Evolutionary conservation across 2,888 invertebrate genomes (phyloP).

Genomic region (Erebia aethiops): DNA sequence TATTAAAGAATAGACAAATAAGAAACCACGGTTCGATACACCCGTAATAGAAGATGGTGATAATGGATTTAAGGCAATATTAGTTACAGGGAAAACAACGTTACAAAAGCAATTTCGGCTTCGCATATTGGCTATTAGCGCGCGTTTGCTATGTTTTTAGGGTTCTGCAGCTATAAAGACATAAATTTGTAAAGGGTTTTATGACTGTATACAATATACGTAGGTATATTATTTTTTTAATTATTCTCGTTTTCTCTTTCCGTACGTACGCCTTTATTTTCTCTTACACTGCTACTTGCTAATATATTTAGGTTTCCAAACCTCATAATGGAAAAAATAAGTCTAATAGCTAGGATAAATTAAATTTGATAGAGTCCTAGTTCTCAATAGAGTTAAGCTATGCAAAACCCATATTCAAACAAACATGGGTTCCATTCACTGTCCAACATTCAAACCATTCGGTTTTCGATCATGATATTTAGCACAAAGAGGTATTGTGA

Average conservation of each 20-base stretch:
- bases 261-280: neutral
- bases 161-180: constrained; percentile 34
- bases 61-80: constrained; percentile 74
- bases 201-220: too few relatives aligned
- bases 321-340: too few relatives aligned
- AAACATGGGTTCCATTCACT: too few relatives aligned
- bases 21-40: constrained; percentile 37
- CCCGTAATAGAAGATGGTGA: constrained; percentile 53
- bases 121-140: constrained; percentile 81
- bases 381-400: too few relatives aligned
- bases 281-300: too few relatives aligned
- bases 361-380: too few relatives aligned
- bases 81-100: constrained; percentile 75
- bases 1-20: constrained; percentile 26
- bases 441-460: too few relatives aligned
- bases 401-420: too few relatives aligned
- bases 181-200: constrained; percentile 30
- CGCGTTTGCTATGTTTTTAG: constrained; percentile 46
- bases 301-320: too few relatives aligned
- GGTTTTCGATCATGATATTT: too few relatives aligned
- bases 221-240: constrained; percentile 12
- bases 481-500: too few relatives aligned
- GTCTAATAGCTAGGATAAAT: too few relatives aligned
- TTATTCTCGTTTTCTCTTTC: neutral
- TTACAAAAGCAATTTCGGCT: constrained; percentile 81